phyloP scores from a whole-genome alignment of 2,797 vertebrate species.

The Anolis apletophallus region DNA sequence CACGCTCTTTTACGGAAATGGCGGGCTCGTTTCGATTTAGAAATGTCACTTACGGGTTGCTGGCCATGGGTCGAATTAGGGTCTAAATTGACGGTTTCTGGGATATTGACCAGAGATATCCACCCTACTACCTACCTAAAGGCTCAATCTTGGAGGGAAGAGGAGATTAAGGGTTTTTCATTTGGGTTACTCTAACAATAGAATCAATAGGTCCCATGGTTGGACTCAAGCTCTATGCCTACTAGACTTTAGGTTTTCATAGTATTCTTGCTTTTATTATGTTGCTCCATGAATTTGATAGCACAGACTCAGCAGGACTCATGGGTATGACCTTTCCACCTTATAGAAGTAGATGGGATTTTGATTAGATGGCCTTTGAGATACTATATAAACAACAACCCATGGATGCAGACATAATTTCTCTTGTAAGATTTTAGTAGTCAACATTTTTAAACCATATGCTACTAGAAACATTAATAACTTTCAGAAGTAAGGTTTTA shows the following conservation, averaged over 20 bases:
- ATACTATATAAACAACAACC: background rate
- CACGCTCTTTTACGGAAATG: no score
- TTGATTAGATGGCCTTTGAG: background rate
- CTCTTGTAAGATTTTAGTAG: background rate
- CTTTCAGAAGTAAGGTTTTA: conserved; percentile 37
- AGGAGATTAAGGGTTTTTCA: background rate
- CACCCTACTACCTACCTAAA: background rate
- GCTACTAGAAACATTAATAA: no score
- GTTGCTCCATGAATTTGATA: background rate
- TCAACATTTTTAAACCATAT: background rate
- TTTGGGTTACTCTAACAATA: background rate
- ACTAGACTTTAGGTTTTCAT: background rate
- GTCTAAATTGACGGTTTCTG: no score
- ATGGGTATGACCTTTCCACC: background rate
- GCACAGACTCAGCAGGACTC: background rate
- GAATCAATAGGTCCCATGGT: no score
- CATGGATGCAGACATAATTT: background rate
- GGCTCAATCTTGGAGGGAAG: background rate
- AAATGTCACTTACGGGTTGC: no score
- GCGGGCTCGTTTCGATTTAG: no score
- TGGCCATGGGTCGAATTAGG: no score
- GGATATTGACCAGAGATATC: no score
- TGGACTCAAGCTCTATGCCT: background rate
- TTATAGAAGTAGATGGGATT: background rate
- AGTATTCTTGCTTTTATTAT: background rate